Evolutionary conservation across 1,140 invertebrate species (phyloP), one percentile per base, ranked within the genome.

Genomic region (Lerema accius): DNA sequence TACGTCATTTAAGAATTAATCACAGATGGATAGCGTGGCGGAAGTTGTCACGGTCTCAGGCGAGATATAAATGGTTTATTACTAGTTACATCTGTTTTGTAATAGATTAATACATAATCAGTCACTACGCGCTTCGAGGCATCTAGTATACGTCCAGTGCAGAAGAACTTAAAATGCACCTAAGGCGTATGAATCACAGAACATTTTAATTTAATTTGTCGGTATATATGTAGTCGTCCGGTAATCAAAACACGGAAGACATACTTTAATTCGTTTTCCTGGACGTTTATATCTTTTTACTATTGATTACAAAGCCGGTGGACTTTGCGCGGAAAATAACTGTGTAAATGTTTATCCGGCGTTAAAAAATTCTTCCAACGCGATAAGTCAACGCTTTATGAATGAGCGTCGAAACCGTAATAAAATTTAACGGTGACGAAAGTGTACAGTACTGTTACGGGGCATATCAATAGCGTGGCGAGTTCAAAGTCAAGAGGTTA

Each of bases 401-500:
- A 56, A 56, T 56, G 51, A 32, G 23, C 19, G 39, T 11, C 39
- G 51, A 14, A 9, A 35, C 53, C 53, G 37, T 45, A 58, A 35
- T 45, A 45, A 58, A 45, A 58, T 45, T 43, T 58, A 56, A 58
- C 42, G 53, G 53, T 32, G 53, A 58, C 40, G 53, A 58, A 45
- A 58, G 32, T 28, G 23, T 35, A 40, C 23, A 13, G 0, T 56
- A 5, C 17, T 45, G 32, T 58, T 58, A 56, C 53, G 9, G 7
- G 19, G 43, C 53, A 45, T 46, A 58, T 58, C 53, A 45, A 45
- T 58, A 58, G 53, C 15, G 11, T 28, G 39, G 3, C 26, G 48
- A 66, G 50, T 68, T 50, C 72, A 78, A 76, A 74, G 76, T 80
- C 80, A 69, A 67, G 68, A 65, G 71, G 70, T 77, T 71, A 78